Evolutionary conservation across 1,140 invertebrate species (phyloP).

Genomic region (Drosophila equinoxialis): DNA sequence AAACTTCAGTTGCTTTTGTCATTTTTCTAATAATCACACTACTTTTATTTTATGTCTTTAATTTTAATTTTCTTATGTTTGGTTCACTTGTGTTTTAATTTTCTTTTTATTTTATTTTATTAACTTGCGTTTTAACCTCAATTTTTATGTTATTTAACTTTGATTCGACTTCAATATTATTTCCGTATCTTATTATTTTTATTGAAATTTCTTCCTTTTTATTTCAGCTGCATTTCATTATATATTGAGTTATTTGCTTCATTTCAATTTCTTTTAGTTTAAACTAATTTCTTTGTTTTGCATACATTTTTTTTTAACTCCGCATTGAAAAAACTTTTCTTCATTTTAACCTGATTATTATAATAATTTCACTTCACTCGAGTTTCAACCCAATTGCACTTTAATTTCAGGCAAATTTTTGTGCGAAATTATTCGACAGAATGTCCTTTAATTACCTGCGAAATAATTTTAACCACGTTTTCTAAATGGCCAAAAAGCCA

Average conservation of each 20-base stretch:
- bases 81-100: background rate
- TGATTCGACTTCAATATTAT: too few relatives aligned
- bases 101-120: background rate
- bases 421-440: conserved; percentile 15
- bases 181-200: background rate
- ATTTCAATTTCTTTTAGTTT: background rate
- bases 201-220: background rate
- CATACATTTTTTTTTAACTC: background rate
- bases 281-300: background rate
- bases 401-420: background rate
- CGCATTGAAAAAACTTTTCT: background rate
- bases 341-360: too few relatives aligned
- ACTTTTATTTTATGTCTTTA: too few relatives aligned
- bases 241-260: background rate
- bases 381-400: background rate
- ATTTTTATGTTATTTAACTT: too few relatives aligned
- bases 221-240: background rate
- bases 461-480: conserved; percentile 11
- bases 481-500: conserved; percentile 14
- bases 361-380: background rate
- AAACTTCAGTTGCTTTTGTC: too few relatives aligned
- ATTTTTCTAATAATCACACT: too few relatives aligned
- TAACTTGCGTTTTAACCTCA: too few relatives aligned
- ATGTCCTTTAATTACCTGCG: conserved; percentile 24
- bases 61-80: background rate